Evolutionary conservation across 2,797 vertebrate species (phyloP).

Genomic region (Darevskia nairensis): DNA sequence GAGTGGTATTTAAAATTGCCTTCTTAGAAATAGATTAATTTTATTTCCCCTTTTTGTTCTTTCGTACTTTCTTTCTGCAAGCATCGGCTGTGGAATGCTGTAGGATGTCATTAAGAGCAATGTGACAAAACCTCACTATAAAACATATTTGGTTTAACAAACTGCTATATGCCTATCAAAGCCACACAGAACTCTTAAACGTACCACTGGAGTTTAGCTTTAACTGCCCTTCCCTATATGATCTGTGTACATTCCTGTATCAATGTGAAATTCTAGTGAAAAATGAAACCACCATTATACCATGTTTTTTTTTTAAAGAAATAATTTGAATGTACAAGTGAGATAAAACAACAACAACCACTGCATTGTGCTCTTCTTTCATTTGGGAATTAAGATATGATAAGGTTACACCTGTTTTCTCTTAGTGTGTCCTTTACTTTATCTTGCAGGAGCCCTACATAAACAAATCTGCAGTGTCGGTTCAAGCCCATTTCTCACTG

Average conservation of each 20-base stretch:
- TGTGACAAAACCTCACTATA: constrained; percentile 61
- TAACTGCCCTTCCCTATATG: constrained; percentile 52
- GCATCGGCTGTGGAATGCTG: constrained; percentile 50
- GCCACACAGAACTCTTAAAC: constrained; percentile 47
- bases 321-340: constrained; percentile 42
- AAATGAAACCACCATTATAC: constrained; percentile 44
- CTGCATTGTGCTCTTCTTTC: background rate
- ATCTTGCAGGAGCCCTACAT: constrained; percentile 66
- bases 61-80: constrained; percentile 53
- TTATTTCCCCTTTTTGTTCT: too few relatives aligned
- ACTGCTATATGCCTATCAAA: constrained; percentile 36
- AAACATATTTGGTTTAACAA: constrained; percentile 54
- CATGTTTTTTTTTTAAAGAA: constrained; percentile 25
- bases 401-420: background rate
- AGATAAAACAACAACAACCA: background rate
- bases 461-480: constrained; percentile 67
- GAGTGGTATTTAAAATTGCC: background rate
- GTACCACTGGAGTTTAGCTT: constrained; percentile 37
- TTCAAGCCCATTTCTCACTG: constrained; percentile 66
- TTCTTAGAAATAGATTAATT: background rate
- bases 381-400: background rate
- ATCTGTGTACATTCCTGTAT: constrained; percentile 61
- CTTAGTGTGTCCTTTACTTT: constrained; percentile 25
- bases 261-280: constrained; percentile 48
- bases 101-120: constrained; percentile 60